These are phyloP conservation scores for Momotus momota DNA, from an alignment of 2,797 vertebrate genomes.

Conservation along the genomic window DNA sequence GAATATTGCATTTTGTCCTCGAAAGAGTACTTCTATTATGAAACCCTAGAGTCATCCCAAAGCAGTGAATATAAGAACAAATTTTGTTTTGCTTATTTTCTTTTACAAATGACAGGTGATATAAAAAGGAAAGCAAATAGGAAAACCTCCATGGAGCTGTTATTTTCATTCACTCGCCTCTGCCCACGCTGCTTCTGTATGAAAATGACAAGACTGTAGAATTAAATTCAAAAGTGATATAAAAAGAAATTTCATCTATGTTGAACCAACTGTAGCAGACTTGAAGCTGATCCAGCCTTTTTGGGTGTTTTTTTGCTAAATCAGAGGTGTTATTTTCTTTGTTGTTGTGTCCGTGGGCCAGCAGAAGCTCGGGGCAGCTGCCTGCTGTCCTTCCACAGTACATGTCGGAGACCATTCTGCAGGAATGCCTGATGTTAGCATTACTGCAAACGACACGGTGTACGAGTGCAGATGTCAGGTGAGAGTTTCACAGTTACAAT, in stretches of 20 bases:
- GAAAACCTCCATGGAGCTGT: not conserved
- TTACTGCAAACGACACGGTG: not conserved
- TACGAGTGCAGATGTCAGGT: slow-evolving; percentile 17
- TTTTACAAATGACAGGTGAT: not conserved
- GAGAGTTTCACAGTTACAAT: slow-evolving; percentile 6
- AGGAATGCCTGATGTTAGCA: not conserved
- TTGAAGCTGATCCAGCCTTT: not conserved
- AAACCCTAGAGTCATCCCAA: not conserved
- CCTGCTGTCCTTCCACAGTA: not conserved
- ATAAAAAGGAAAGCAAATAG: not conserved
- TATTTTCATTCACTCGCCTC: not conserved
- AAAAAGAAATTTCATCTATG: not conserved
- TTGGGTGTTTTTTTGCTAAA: not conserved
- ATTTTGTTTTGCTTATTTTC: not conserved
- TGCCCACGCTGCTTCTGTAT: not conserved
- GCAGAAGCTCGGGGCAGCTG: accelerated
- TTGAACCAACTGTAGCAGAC: not conserved
- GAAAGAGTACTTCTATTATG: not conserved
- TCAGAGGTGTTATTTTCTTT: not conserved
- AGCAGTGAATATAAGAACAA: not conserved
- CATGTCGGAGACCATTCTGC: not conserved
- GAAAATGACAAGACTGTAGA: not conserved
- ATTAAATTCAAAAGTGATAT: not conserved
- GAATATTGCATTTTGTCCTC: not conserved
- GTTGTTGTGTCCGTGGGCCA: not conserved